A percentile compares a stretch with the other conserved stretches of the same genome.
These are phyloP conservation scores for Hemicrepidius hirtus DNA, from an alignment of 2,888 invertebrate species.

Conservation along the genomic window DNA sequence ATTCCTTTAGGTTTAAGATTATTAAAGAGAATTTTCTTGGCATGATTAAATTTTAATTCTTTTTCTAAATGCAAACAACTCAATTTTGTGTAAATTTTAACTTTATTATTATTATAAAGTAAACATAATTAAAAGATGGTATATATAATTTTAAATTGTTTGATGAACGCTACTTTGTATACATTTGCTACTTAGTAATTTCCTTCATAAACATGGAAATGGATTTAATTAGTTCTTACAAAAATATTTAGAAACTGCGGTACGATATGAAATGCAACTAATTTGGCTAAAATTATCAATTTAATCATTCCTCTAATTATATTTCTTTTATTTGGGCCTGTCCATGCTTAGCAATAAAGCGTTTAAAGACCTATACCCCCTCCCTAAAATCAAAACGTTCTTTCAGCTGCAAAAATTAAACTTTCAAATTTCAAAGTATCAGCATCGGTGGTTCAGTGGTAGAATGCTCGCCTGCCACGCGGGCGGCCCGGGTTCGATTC, in stretches of 20 bases:
- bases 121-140: slow-evolving; percentile 1
- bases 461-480: slow-evolving; percentile 75
- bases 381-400: too few species aligned
- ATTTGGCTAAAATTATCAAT: too few species aligned
- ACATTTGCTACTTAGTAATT: slow-evolving; percentile 14
- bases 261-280: too few species aligned
- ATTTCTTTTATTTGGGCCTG: too few species aligned
- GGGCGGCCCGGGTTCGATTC: slow-evolving; percentile 76
- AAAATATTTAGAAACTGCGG: too few species aligned
- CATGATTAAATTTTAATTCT: too few species aligned
- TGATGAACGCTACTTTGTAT: slow-evolving; percentile 22
- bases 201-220: slow-evolving; percentile 16
- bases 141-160: slow-evolving; percentile 26
- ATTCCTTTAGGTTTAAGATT: background rate
- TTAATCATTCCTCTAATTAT: too few species aligned
- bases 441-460: slow-evolving; percentile 75
- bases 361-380: too few species aligned
- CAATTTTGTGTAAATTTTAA: background rate
- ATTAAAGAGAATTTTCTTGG: background rate
- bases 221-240: background rate
- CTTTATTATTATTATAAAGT: background rate
- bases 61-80: too few species aligned
- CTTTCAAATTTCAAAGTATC: too few species aligned
- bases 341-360: too few species aligned
- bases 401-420: too few species aligned